Conservation (phyloP, 2,113 vertebrate species). For the Vanacampus margaritifer region DNA sequence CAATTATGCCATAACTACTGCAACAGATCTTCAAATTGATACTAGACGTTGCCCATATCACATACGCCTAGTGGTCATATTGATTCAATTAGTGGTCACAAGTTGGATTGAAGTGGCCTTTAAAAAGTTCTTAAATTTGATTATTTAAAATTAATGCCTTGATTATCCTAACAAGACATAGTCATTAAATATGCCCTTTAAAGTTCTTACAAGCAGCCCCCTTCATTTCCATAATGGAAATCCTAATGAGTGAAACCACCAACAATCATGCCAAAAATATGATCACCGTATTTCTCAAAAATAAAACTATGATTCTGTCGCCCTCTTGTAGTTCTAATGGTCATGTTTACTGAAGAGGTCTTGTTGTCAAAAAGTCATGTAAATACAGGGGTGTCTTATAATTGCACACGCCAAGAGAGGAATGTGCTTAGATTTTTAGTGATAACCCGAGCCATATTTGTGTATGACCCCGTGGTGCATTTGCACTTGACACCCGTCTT, state of each 20-base stretch:
- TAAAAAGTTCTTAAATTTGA: background rate
- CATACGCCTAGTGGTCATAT: background rate
- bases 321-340: too few relatives aligned
- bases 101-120: background rate
- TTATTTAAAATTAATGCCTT: background rate
- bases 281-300: background rate
- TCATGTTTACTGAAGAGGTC: too few relatives aligned
- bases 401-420: background rate
- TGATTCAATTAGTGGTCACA: background rate
- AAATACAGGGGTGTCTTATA: background rate
- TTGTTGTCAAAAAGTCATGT: background rate
- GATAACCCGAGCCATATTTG: slow-evolving; percentile 38
- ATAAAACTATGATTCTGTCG: background rate
- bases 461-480: slow-evolving; percentile 24
- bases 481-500: slow-evolving; percentile 55
- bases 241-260: background rate
- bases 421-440: background rate
- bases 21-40: background rate
- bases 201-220: background rate
- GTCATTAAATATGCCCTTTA: background rate
- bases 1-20: background rate
- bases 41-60: background rate
- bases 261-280: background rate
- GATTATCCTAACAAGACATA: background rate
- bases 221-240: background rate